Base-by-base conservation (phyloP, 2,797 vertebrate genomes). In the Taenioides sp. region DNA sequence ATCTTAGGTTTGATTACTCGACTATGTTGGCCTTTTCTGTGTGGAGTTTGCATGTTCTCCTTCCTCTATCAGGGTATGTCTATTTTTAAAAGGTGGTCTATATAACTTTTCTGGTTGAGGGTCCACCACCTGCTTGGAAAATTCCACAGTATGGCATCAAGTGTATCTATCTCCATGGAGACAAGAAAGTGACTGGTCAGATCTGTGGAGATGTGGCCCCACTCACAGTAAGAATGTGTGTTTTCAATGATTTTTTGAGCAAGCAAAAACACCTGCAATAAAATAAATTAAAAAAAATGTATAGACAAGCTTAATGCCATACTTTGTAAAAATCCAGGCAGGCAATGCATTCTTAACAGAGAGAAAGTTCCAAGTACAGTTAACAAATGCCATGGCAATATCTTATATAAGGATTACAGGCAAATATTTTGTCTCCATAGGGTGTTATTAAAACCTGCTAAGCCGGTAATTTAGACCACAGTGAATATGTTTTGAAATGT, bases 401-500 rank as follows among this genome's bases (percentile, higher is more conserved):
- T 1, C 37, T 11, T 12, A 40, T 40, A 3, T 43, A 43, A 12
- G 40, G 40, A 43, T 14, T 43, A 43, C 14, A 43, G 40, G 14
- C 12, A 47, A 14, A 47, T 47, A 47, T 47, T 47, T 47, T 47
- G 43, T 47, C 43, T 47, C 43, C 43, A 47, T 47, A 17, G 43
- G 43, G 43, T 47, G 43, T 47, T 47, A 47, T 47, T 47, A 16
- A 47, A 47, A 16, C 43, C 43, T 14, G 43, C 43, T 47, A 47
- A 47, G 43, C 43, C 43, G 16, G 43, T 47, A 16, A 20, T 54
- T 54, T n/a, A 54, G 18, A n/a, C 2, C 50, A 20, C 50, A 54
- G n/a, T 54, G n/a, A 54, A 54, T 54, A 54, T 54, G 50, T 54
- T 54, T 54, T 54, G 50, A 20, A 54, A 54, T 54, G 50, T 20